These are phyloP conservation scores for Pogonus chalceus DNA, from an alignment of 1,140 invertebrate species.

Conservation along the genomic window DNA sequence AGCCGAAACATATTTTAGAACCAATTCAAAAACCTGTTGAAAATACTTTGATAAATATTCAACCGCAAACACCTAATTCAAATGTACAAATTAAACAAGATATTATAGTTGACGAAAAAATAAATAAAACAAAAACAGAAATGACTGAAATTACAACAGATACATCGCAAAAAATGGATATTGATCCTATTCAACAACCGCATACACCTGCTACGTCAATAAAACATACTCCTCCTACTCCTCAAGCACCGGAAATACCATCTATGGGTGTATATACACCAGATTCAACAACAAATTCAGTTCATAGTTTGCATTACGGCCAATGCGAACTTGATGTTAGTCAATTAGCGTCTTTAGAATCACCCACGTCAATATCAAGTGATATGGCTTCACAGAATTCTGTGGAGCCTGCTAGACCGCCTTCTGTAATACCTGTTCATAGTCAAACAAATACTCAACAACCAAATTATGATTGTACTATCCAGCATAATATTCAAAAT, in stretches of 20 bases:
- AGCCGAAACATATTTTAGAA: background rate
- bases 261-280: conserved; percentile 76
- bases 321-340: conserved; percentile 73
- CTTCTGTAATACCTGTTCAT: conserved; percentile 38
- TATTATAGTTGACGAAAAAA: background rate
- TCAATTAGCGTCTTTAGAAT: conserved; percentile 67
- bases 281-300: conserved; percentile 75
- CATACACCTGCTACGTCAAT: conserved; percentile 34
- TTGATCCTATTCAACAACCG: conserved; percentile 21
- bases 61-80: conserved; percentile 1
- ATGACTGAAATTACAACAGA: conserved; percentile 10
- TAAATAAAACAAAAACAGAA: conserved; percentile 3
- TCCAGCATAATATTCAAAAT: conserved; percentile 46
- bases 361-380: conserved; percentile 75
- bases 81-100: conserved; percentile 7
- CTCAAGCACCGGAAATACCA: conserved; percentile 50
- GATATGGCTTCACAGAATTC: conserved; percentile 71
- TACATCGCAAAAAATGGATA: conserved; percentile 18
- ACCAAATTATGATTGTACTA: conserved; percentile 44
- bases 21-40: background rate
- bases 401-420: conserved; percentile 48
- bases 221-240: conserved; percentile 44
- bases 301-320: conserved; percentile 69
- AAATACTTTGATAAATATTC: too few relatives aligned
- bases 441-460: conserved; percentile 38